Base-by-base conservation (phyloP, 2,888 invertebrate genomes). In the Norana najaformis region DNA sequence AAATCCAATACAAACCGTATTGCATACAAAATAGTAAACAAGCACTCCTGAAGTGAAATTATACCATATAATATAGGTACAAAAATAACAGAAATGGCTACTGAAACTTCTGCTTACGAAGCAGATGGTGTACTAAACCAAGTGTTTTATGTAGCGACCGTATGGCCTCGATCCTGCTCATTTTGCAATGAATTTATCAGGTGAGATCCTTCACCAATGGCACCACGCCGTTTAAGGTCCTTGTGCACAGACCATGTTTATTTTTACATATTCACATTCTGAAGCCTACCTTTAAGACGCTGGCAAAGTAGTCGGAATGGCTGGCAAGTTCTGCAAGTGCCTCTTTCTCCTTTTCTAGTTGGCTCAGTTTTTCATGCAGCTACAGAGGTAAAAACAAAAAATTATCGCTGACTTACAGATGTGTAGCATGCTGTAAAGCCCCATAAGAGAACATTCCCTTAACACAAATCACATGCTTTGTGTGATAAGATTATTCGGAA, bases 321-420 rank as follows among this genome's bases (percentile, higher is more conserved):
- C 37, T 37, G 37, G 85, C 37, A 85, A 85, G 36, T 85, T 85
- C 37, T 20, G 37, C 20, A 35, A 85, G 37, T 36, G 47, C 39
- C 6, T 41, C 88, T 88, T 35, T 89, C n/a, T 69, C 35, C 89
- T n/a, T 6, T 53, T 69, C 36, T 69, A 36, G 20, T 23, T 83
- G 39, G 83, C 39, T 37, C 88, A 90, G 35, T 36, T 35, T 85
- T 38, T 36, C 41, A 88, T 88, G 38, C 39, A 90, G 41, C 36
- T 88, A 88, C 85, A 90, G 41, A 90, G 20, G 34, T n/a, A 85
- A 83, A 37, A 83, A 89, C 47, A n/a, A 69, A 30, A 69, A 69
- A 53, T 5, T 53, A 30, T 30, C 23, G 30, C 30, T 53, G 11
- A 53, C 53, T 5, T 1, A 11, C 53, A 53, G 53, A 69, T 69